Percentiles rank a stretch among this genome's conserved stretches.
These are phyloP conservation scores for Euzophera pinguis DNA, from an alignment of 2,888 invertebrate genomes.

Conservation along the genomic window DNA sequence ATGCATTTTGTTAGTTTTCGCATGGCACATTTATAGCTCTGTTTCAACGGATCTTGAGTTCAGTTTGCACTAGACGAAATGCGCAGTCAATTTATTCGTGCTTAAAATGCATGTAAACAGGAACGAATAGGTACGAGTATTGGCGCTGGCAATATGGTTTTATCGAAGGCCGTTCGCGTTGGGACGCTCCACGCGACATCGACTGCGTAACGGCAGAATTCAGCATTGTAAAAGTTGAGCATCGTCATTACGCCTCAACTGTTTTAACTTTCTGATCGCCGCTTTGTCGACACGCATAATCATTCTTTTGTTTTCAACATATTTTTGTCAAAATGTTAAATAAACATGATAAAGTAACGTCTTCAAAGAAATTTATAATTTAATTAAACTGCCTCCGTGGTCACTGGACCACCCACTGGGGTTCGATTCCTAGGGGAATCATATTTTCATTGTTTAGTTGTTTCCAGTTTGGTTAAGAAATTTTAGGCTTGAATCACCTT, in stretches of 20 bases:
- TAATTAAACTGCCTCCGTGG: too few species aligned
- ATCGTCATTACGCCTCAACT: slow-evolving; percentile 32
- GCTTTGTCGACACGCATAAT: not conserved
- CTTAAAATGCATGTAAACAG: slow-evolving; percentile 48
- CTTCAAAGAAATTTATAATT: too few species aligned
- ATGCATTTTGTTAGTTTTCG: slow-evolving; percentile 18
- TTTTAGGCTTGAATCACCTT: too few species aligned
- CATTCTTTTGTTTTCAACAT: not conserved
- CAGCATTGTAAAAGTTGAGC: slow-evolving; percentile 43
- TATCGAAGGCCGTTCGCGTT: slow-evolving; percentile 38
- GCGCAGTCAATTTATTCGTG: slow-evolving; percentile 42
- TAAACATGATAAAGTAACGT: too few species aligned
- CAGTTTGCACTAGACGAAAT: slow-evolving; percentile 30
- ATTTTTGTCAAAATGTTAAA: not conserved
- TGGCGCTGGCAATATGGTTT: slow-evolving; percentile 42
- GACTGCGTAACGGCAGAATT: slow-evolving; percentile 30
- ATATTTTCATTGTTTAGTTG: too few species aligned
- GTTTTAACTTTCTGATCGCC: slow-evolving; percentile 4
- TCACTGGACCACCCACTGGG: too few species aligned
- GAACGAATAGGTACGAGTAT: slow-evolving; percentile 30
- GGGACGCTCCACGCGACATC: slow-evolving; percentile 24
- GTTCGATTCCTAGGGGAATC: too few species aligned
- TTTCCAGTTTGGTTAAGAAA: too few species aligned
- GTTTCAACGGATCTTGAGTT: slow-evolving; percentile 24
- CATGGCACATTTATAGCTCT: slow-evolving; percentile 9